These are phyloP conservation scores for Scomber japonicus DNA, from an alignment of 2,113 vertebrate genomes.

Conservation along the genomic window DNA sequence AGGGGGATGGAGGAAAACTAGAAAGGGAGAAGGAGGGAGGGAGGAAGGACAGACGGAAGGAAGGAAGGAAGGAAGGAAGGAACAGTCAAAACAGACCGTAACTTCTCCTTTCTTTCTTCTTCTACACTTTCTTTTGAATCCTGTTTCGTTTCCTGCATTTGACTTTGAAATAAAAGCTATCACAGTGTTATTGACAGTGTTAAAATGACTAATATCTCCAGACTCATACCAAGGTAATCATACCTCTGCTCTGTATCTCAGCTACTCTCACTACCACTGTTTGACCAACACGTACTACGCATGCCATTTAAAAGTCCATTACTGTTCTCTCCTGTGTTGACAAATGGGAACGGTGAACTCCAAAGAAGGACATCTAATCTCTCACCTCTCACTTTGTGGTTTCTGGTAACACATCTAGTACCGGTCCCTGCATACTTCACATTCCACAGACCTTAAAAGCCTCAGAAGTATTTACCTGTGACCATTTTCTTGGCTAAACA, in stretches of 20 bases:
- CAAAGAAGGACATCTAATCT: slow-evolving; percentile 59
- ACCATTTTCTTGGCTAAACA: slow-evolving; percentile 36
- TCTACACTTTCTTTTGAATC: not conserved
- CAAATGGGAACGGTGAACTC: slow-evolving; percentile 20
- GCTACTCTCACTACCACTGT: slow-evolving; percentile 10
- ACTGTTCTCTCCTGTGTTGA: slow-evolving; percentile 4
- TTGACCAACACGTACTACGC: slow-evolving; percentile 43
- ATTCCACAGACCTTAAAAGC: slow-evolving; percentile 45
- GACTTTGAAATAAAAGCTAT: slow-evolving; percentile 37
- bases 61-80: no score
- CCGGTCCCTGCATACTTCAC: slow-evolving; percentile 44
- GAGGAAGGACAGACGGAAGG: no score
- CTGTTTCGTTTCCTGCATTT: not conserved
- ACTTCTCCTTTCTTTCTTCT: not conserved
- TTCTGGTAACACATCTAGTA: slow-evolving; percentile 31
- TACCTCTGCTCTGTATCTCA: not conserved
- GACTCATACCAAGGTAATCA: not conserved
- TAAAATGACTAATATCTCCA: not conserved
- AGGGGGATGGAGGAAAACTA: no score
- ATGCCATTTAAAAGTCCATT: slow-evolving; percentile 42
- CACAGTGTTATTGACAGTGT: not conserved
- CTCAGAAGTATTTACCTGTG: slow-evolving; percentile 33
- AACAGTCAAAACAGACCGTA: no score
- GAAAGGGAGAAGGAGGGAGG: no score
- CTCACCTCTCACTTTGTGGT: slow-evolving; percentile 25